phyloP scores from a whole-genome alignment of 1,140 invertebrate genomes.

The Drosophila orena region DNA sequence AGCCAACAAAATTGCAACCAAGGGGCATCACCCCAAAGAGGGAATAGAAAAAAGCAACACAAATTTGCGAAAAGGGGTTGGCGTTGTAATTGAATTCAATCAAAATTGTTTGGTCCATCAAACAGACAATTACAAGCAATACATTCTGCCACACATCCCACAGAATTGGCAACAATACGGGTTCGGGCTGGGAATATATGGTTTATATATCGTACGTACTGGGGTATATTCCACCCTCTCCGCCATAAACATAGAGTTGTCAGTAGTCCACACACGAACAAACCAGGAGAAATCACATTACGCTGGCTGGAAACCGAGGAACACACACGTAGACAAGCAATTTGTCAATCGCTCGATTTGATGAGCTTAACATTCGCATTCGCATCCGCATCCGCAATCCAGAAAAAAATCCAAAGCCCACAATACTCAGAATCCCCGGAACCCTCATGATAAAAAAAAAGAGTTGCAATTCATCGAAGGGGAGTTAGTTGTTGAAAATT shows the following conservation, averaged over 20 bases:
- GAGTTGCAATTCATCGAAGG: conserved; percentile 25
- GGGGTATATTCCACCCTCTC: background rate
- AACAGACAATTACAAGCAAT: conserved; percentile 79
- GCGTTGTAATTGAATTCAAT: conserved; percentile 83
- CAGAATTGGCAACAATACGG: conserved; percentile 33
- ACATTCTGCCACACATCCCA: conserved; percentile 41
- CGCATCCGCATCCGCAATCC: conserved; percentile 21
- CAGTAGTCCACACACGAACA: conserved; percentile 55
- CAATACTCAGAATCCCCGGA: conserved; percentile 2
- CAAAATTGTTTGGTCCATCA: conserved; percentile 84
- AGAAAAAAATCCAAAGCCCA: background rate
- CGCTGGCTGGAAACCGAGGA: conserved; percentile 35
- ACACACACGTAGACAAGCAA: conserved; percentile 78
- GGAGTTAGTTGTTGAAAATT: background rate
- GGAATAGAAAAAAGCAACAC: background rate
- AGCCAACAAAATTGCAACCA: conserved; percentile 6
- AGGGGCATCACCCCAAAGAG: background rate
- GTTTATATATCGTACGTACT: background rate
- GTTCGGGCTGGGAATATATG: background rate
- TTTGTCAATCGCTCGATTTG: conserved; percentile 79
- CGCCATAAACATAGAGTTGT: conserved; percentile 51
- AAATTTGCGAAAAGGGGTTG: conserved; percentile 40
- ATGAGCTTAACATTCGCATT: conserved; percentile 53
- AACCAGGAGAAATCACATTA: conserved; percentile 16
- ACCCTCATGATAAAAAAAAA: conserved; percentile 16